phyloP scores from a whole-genome alignment of 2,113 vertebrate genomes.

The Mastomys natalensis region DNA sequence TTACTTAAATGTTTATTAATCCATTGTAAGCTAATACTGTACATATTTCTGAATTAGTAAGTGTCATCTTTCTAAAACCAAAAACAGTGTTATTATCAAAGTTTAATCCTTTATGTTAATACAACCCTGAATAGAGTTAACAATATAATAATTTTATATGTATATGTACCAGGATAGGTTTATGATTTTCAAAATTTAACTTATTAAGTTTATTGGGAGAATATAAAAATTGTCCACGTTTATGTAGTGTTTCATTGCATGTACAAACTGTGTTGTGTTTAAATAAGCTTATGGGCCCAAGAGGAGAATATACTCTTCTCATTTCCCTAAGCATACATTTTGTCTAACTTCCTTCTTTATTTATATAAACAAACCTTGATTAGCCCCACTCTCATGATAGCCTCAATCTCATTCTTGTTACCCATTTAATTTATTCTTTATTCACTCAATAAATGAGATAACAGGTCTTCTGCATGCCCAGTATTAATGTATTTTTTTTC shows the following conservation, averaged over 20 bases:
- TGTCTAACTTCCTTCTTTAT: neutral
- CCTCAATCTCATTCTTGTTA: neutral
- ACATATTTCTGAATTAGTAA: neutral
- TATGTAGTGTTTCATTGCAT: neutral
- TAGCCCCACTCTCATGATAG: neutral
- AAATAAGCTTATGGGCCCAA: neutral
- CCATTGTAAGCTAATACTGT: neutral
- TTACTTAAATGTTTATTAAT: neutral
- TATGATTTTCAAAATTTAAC: neutral
- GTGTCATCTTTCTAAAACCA: neutral
- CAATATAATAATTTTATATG: no score
- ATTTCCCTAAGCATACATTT: neutral
- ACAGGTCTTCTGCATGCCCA: neutral
- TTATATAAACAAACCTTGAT: no score
- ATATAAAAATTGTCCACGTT: neutral
- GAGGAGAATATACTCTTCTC: neutral
- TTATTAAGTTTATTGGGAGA: neutral
- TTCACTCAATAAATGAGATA: neutral
- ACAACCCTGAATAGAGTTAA: no score
- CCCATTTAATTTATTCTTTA: neutral
- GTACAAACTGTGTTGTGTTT: neutral
- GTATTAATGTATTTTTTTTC: neutral
- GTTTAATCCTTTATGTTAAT: neutral
- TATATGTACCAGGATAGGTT: neutral
- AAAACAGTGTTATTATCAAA: neutral